Percentiles rank a stretch among this genome's conserved stretches.
These are phyloP conservation scores for Pollenia angustigena DNA, from an alignment of 2,888 invertebrate genomes.

Conservation along the genomic window DNA sequence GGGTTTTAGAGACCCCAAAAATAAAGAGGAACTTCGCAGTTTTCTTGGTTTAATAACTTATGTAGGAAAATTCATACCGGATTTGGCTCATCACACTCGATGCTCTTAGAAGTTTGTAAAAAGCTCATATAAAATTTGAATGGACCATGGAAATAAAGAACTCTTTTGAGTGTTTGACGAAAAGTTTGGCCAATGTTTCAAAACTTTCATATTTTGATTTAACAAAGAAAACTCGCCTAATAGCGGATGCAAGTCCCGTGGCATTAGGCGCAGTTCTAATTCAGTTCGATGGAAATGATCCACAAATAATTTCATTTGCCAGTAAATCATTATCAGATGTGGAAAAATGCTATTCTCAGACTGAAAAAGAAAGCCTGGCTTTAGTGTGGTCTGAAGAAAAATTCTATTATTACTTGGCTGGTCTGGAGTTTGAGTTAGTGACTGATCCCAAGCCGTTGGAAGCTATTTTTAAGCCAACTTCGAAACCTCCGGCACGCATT, in stretches of 20 bases:
- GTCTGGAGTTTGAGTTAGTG: conserved; percentile 69
- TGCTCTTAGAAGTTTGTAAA: conserved; percentile 77
- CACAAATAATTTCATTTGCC: conserved; percentile 61
- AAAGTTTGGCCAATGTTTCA: conserved; percentile 60
- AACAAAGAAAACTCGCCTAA: conserved; percentile 76
- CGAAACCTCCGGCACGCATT: conserved; percentile 71
- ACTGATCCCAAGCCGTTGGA: conserved; percentile 73
- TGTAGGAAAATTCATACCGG: conserved; percentile 77
- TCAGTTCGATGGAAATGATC: conserved; percentile 73
- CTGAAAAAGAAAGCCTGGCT: conserved; percentile 57
- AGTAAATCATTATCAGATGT: conserved; percentile 63
- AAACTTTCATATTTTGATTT: too few relatives aligned
- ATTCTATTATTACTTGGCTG: conserved; percentile 67
- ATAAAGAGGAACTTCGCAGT: conserved; percentile 78
- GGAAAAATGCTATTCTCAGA: conserved; percentile 69
- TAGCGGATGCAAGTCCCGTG: conserved; percentile 80
- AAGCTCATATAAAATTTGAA: conserved; percentile 75
- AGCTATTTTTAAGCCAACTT: conserved; percentile 73
- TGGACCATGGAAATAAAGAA: conserved; percentile 76
- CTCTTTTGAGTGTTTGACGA: conserved; percentile 76
- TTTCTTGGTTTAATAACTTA: conserved; percentile 80
- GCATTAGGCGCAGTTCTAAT: conserved; percentile 78
- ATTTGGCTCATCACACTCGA: conserved; percentile 75
- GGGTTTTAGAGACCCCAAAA: conserved; percentile 76
- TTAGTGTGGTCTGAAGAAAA: conserved; percentile 38